phyloP scores from a whole-genome alignment of 2,113 vertebrate genomes.

The Argyrosomus japonicus region DNA sequence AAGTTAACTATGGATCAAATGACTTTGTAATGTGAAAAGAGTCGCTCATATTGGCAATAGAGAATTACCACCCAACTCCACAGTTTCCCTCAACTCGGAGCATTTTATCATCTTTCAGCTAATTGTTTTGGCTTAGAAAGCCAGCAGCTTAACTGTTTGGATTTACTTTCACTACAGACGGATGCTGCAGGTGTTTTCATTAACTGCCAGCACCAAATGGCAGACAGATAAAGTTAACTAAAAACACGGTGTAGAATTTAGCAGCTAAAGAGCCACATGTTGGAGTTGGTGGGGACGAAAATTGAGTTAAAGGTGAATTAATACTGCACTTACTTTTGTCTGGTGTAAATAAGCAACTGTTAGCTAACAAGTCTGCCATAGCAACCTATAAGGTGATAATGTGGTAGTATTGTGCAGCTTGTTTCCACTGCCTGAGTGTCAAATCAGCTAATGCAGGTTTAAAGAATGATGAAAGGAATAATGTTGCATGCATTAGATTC shows the following conservation, averaged over 20 bases:
- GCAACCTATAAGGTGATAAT: background rate
- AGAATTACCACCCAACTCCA: background rate
- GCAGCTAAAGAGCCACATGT: too few relatives aligned
- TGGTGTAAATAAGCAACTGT: background rate
- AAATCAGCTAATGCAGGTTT: background rate
- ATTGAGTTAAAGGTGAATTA: background rate
- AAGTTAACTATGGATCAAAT: background rate
- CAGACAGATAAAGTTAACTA: too few relatives aligned
- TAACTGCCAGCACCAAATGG: too few relatives aligned
- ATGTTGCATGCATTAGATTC: background rate
- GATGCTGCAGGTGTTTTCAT: too few relatives aligned
- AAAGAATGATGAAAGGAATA: background rate
- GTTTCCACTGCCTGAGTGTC: background rate
- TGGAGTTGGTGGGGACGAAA: too few relatives aligned
- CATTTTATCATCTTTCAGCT: background rate
- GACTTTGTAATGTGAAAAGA: background rate
- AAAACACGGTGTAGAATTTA: too few relatives aligned
- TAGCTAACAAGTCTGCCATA: background rate
- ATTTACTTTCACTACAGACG: too few relatives aligned
- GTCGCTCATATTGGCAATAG: background rate
- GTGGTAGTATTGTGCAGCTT: background rate
- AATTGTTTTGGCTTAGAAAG: too few relatives aligned
- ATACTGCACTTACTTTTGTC: background rate
- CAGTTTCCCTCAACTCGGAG: background rate
- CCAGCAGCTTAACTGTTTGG: too few relatives aligned